phyloP scores from a whole-genome alignment of 2,888 invertebrate genomes.

The Allolobophora icterica region DNA sequence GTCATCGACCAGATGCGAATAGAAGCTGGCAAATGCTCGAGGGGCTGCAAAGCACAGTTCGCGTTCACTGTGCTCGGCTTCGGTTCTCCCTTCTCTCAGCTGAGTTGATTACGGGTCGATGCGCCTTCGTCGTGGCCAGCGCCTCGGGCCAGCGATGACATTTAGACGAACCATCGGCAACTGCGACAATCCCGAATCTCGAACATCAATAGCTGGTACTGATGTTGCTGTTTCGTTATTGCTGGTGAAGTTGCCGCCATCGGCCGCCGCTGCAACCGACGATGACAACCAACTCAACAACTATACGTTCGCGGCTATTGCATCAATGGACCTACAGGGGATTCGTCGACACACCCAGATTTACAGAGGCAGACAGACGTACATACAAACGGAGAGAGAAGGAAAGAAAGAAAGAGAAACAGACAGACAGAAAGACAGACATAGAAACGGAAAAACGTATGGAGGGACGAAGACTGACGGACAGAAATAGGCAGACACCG shows the following conservation, averaged over 20 bases:
- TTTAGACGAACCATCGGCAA: not conserved
- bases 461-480: not conserved
- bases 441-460: not conserved
- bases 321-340: not conserved
- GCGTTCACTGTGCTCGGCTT: not conserved
- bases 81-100: not conserved
- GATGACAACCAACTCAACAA: too few relatives aligned
- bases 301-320: not conserved
- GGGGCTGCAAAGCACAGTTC: not conserved
- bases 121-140: not conserved
- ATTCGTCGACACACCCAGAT: not conserved
- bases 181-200: not conserved
- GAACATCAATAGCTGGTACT: not conserved
- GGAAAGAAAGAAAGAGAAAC: not conserved
- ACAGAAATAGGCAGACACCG: not conserved
- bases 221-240: too few relatives aligned
- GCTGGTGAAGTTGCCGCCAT: not conserved
- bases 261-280: not conserved
- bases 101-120: not conserved
- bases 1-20: not conserved
- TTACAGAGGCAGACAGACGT: not conserved
- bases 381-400: not conserved
- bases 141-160: not conserved
- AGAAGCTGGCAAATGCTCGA: not conserved
- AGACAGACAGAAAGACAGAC: not conserved